These are phyloP conservation scores for Trachymyrmex septentrionalis DNA, from an alignment of 1,140 invertebrate genomes.

Conservation along the genomic window DNA sequence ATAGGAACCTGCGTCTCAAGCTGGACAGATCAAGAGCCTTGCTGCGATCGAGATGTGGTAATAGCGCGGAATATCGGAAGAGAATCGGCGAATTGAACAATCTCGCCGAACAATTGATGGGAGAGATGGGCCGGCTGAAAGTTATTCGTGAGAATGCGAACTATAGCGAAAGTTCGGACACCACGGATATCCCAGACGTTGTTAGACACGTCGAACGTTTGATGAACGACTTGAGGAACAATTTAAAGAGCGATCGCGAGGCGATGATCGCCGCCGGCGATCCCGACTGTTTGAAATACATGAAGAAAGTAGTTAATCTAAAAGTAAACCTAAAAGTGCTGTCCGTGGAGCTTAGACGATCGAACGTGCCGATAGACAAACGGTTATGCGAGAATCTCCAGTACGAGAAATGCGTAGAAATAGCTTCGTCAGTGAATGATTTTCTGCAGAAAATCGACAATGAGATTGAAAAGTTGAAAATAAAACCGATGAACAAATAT, in stretches of 20 bases:
- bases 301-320: slow-evolving; percentile 65
- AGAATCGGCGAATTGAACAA: slow-evolving; percentile 68
- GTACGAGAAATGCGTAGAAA: slow-evolving; percentile 6
- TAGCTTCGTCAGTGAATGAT: slow-evolving; percentile 22
- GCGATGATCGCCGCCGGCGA: slow-evolving; percentile 67
- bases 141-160: slow-evolving; percentile 12
- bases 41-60: slow-evolving; percentile 59
- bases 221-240: slow-evolving; percentile 63
- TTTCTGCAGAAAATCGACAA: slow-evolving; percentile 44
- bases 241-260: slow-evolving; percentile 68
- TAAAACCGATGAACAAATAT: slow-evolving; percentile 35
- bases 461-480: slow-evolving; percentile 62
- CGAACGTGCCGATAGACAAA: neutral
- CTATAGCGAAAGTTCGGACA: neutral
- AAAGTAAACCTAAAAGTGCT: slow-evolving; percentile 52
- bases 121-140: slow-evolving; percentile 57
- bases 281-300: slow-evolving; percentile 63
- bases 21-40: slow-evolving; percentile 64
- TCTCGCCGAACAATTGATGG: slow-evolving; percentile 56
- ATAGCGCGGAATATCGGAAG: slow-evolving; percentile 58
- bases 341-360: slow-evolving; percentile 37
- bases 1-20: slow-evolving; percentile 42
- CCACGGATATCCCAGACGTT: neutral
- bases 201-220: slow-evolving; percentile 52
- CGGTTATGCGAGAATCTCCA: neutral